phyloP scores from a whole-genome alignment of 2,888 invertebrate genomes.

The Myopa testacea region DNA sequence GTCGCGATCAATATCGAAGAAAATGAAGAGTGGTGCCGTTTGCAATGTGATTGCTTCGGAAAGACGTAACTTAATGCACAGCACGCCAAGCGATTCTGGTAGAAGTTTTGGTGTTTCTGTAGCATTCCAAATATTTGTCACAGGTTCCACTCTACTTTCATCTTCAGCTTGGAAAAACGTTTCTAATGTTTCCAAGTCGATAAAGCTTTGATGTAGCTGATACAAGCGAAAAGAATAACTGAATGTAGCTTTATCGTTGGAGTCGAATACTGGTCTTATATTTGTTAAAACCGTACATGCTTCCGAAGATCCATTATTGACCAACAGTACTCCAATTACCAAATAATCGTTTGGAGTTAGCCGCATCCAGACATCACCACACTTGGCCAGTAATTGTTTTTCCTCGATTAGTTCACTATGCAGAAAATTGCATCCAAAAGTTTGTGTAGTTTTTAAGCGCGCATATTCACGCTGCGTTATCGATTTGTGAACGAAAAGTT shows the following conservation, averaged over 20 bases:
- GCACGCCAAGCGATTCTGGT: constrained; percentile 58
- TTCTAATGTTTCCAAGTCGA: constrained; percentile 47
- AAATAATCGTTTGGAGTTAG: constrained; percentile 49
- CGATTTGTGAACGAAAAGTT: constrained; percentile 55
- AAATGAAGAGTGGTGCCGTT: constrained; percentile 48
- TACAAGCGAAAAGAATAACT: constrained; percentile 54
- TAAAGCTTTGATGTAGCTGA: constrained; percentile 53
- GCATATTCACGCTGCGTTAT: constrained; percentile 57
- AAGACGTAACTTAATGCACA: constrained; percentile 55
- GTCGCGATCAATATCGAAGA: constrained; percentile 48
- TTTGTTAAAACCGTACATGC: constrained; percentile 49
- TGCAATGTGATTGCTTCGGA: constrained; percentile 44
- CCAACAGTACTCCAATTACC: constrained; percentile 58
- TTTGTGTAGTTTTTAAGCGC: constrained; percentile 48
- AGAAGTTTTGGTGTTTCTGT: constrained; percentile 50
- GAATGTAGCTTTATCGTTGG: constrained; percentile 21
- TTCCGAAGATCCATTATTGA: constrained; percentile 52
- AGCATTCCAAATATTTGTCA: constrained; percentile 43
- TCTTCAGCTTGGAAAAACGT: constrained; percentile 48
- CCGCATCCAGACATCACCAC: constrained; percentile 62
- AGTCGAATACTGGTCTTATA: constrained; percentile 48
- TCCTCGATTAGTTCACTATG: constrained; percentile 59
- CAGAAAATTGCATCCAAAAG: constrained; percentile 55
- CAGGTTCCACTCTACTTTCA: constrained; percentile 33
- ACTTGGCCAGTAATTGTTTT: constrained; percentile 58